A percentile compares a stretch with the other conserved stretches of the same genome.
Evolutionary conservation across 2,113 vertebrate species (phyloP).

Genomic region (Centropristis striata): DNA sequence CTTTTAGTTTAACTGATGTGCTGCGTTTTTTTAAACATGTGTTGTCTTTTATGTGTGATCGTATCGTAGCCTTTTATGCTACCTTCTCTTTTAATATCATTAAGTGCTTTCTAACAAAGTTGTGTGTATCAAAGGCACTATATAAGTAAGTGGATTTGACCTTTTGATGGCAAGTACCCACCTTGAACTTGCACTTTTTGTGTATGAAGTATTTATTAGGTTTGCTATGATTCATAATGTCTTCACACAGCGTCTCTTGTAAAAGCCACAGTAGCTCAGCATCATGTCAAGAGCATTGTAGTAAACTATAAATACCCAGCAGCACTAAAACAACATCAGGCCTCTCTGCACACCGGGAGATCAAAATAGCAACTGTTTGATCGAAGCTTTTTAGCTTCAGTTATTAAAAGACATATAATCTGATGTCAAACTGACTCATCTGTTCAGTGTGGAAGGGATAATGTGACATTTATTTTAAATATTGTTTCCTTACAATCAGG

Average conservation of each 20-base stretch:
- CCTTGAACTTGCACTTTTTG: constrained; percentile 47
- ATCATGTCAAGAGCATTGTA: background rate
- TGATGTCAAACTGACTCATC: background rate
- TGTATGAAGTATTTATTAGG: constrained; percentile 51
- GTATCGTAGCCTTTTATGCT: constrained; percentile 11
- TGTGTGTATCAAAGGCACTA: constrained; percentile 24
- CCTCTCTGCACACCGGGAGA: background rate
- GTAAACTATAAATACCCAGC: constrained; percentile 32
- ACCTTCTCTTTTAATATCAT: constrained; percentile 49
- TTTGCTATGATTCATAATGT: constrained; percentile 52
- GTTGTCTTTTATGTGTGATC: constrained; percentile 35
- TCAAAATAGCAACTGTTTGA: background rate
- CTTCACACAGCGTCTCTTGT: constrained; percentile 18
- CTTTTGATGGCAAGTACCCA: constrained; percentile 30
- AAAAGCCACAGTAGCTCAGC: constrained; percentile 28
- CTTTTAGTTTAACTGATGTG: constrained; percentile 31
- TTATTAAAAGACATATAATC: background rate
- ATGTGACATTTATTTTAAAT: background rate
- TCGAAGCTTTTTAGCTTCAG: background rate
- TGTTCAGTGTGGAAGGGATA: background rate
- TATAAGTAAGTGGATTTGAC: constrained; percentile 48
- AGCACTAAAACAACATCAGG: constrained; percentile 11
- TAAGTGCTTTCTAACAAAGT: constrained; percentile 63
- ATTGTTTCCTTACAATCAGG: background rate
- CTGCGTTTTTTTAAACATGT: background rate